These are phyloP conservation scores for Garra rufa DNA, from an alignment of 2,113 vertebrate genomes.

Conservation along the genomic window DNA sequence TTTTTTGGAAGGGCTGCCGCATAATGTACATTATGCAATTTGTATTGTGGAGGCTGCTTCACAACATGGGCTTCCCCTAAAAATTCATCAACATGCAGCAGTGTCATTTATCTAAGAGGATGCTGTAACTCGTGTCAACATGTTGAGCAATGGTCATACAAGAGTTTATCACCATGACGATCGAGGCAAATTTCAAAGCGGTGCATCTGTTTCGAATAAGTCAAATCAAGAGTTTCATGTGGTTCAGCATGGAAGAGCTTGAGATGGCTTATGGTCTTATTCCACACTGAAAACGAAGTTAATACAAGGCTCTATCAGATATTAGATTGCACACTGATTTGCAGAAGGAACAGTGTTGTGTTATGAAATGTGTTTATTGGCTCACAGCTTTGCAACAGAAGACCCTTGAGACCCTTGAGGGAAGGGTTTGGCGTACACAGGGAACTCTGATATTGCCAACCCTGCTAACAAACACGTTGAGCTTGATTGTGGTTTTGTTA, in stretches of 20 bases:
- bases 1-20: neutral
- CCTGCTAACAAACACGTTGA: neutral
- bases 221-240: neutral
- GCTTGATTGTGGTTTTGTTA: neutral
- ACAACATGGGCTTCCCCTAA: neutral
- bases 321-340: neutral
- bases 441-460: constrained; percentile 1
- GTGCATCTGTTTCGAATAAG: constrained; percentile 27
- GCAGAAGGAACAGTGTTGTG: neutral
- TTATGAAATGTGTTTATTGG: constrained; percentile 13
- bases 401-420: neutral
- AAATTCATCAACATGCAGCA: neutral
- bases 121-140: neutral
- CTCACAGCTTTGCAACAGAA: neutral
- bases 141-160: neutral
- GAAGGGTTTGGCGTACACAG: constrained; percentile 10
- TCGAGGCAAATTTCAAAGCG: neutral
- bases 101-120: neutral
- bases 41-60: neutral
- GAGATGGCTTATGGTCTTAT: constrained; percentile 1
- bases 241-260: neutral
- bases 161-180: neutral
- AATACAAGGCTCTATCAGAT: neutral
- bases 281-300: neutral
- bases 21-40: neutral